A percentile compares a stretch with the other conserved stretches of the same genome.
These are phyloP conservation scores for Melanotaenia boesemani DNA, from an alignment of 2,797 vertebrate genomes.

Conservation along the genomic window DNA sequence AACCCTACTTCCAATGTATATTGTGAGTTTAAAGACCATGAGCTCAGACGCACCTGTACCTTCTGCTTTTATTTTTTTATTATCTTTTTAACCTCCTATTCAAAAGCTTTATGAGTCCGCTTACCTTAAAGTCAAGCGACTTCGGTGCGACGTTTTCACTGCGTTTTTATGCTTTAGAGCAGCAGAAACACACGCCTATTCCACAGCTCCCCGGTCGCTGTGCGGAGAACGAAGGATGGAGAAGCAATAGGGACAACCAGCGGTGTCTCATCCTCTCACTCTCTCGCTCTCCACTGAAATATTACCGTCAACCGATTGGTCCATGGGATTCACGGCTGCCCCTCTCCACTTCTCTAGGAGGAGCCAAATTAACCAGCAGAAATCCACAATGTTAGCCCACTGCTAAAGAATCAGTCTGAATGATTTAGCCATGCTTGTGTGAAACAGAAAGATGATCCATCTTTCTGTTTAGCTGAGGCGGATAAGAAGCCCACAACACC, in stretches of 20 bases:
- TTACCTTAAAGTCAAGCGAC: constrained; percentile 76
- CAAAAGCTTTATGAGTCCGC: constrained; percentile 19
- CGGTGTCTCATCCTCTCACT: constrained; percentile 46
- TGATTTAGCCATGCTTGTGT: neutral
- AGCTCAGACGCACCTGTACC: constrained; percentile 34
- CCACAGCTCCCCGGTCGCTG: constrained; percentile 70
- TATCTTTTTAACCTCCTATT: neutral
- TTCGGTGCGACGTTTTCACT: constrained; percentile 32
- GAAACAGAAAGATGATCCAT: neutral
- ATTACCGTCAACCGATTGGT: constrained; percentile 78
- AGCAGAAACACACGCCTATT: constrained; percentile 71
- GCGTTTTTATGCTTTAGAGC: constrained; percentile 26
- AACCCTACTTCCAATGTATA: constrained; percentile 18
- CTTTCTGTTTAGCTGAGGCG: neutral
- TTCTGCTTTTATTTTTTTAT: neutral
- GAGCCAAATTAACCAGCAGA: constrained; percentile 57
- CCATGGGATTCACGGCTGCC: constrained; percentile 58
- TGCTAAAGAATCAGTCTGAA: constrained; percentile 14
- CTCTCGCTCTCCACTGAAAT: constrained; percentile 68
- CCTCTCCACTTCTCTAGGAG: constrained; percentile 66
- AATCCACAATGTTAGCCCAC: constrained; percentile 13
- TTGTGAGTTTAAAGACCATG: constrained; percentile 20
- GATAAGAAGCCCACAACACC: neutral
- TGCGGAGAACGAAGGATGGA: constrained; percentile 53
- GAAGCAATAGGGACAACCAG: constrained; percentile 59